Percentiles rank a stretch among this genome's conserved stretches.
These are phyloP conservation scores for Yponomeuta plumbellus DNA, from an alignment of 2,888 invertebrate genomes.

Conservation along the genomic window DNA sequence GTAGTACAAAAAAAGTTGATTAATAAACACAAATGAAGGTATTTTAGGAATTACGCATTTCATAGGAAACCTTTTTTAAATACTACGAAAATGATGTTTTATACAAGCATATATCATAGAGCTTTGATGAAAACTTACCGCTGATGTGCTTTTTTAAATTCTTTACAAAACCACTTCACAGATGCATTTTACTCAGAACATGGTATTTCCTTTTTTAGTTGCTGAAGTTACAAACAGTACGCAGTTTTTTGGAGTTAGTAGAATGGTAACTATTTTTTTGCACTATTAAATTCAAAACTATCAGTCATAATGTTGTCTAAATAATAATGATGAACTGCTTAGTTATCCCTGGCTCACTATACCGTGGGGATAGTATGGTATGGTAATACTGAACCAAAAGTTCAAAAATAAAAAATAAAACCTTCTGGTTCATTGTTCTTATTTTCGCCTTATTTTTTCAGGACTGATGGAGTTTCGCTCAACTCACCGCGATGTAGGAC, in stretches of 20 bases:
- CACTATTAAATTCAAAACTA: no score
- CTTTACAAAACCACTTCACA: background rate
- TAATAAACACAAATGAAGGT: no score
- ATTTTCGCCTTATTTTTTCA: background rate
- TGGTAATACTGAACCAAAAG: conserved; percentile 37
- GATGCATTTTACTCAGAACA: no score
- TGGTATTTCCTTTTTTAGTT: no score
- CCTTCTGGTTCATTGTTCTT: background rate
- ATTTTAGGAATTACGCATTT: no score
- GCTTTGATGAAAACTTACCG: conserved; percentile 31
- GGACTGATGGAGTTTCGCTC: background rate
- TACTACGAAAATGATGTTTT: conserved; percentile 27
- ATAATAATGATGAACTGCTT: conserved; percentile 40
- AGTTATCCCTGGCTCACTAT: conserved; percentile 56
- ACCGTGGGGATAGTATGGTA: conserved; percentile 47
- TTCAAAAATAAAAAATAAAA: no score
- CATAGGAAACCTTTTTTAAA: background rate
- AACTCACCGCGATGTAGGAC: background rate
- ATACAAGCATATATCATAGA: conserved; percentile 52
- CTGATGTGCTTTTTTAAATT: conserved; percentile 10
- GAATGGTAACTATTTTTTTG: no score
- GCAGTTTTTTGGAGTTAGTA: no score
- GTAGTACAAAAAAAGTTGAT: no score
- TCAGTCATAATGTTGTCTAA: background rate
- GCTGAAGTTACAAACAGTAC: no score